These are phyloP conservation scores for Yasuhikotakia modesta DNA, from an alignment of 2,797 vertebrate genomes.

Conservation along the genomic window DNA sequence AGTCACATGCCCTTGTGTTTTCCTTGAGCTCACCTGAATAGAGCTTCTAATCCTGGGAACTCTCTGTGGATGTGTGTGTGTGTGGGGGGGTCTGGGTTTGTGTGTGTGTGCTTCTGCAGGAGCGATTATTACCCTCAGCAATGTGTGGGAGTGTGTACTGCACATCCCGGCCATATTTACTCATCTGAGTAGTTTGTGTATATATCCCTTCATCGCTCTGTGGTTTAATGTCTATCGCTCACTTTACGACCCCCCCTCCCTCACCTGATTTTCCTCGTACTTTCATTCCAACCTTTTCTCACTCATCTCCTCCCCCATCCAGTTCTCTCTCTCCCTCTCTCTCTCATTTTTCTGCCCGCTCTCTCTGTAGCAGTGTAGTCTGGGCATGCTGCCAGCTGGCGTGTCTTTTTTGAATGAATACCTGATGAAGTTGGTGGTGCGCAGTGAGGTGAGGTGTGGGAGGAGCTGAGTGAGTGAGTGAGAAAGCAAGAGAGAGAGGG, in stretches of 20 bases:
- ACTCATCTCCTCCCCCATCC: slow-evolving; percentile 46
- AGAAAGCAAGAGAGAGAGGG: slow-evolving; percentile 63
- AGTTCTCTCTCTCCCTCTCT: slow-evolving; percentile 42
- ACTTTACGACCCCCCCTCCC: slow-evolving; percentile 44
- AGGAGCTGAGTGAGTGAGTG: slow-evolving; percentile 69
- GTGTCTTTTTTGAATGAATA: slow-evolving; percentile 87
- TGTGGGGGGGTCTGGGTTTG: slow-evolving; percentile 45
- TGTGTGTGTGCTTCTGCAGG: slow-evolving; percentile 14
- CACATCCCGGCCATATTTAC: slow-evolving; percentile 14
- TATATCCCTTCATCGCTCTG: slow-evolving; percentile 34
- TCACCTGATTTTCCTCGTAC: slow-evolving; percentile 48
- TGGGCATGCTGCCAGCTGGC: slow-evolving; percentile 78
- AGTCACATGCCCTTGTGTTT: slow-evolving; percentile 19
- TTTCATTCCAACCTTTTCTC: slow-evolving; percentile 56
- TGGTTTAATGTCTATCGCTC: slow-evolving; percentile 43
- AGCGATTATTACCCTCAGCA: slow-evolving; percentile 9
- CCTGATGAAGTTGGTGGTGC: slow-evolving; percentile 86
- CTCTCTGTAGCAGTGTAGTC: slow-evolving; percentile 69
- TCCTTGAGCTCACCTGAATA: slow-evolving; percentile 22
- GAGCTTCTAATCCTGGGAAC: slow-evolving; percentile 33
- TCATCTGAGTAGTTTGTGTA: slow-evolving; percentile 10
- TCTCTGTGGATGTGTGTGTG: slow-evolving; percentile 38
- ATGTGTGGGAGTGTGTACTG: slow-evolving; percentile 16
- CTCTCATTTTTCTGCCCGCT: slow-evolving; percentile 61
- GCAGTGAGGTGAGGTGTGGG: slow-evolving; percentile 70